Conservation (phyloP, 2,888 invertebrate species). For the Andrena bicolor region DNA sequence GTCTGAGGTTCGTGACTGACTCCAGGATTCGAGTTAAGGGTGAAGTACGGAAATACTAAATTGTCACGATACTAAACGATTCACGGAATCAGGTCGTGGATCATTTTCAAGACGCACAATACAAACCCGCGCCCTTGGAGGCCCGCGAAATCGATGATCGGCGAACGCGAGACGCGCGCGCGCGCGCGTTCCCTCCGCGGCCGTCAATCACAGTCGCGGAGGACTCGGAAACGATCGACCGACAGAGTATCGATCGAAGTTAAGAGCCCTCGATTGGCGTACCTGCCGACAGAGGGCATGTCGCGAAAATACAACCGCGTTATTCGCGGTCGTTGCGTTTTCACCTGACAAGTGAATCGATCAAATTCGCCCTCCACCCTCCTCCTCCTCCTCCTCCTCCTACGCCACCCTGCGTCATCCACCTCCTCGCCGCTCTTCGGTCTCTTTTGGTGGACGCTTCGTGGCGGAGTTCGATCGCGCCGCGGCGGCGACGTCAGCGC, state of each 20-base stretch:
- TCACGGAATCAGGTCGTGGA: too few species aligned
- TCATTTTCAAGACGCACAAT: too few species aligned
- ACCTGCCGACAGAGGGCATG: constrained; percentile 66
- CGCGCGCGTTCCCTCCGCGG: constrained; percentile 3
- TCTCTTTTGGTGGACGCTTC: constrained; percentile 36
- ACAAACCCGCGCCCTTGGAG: not conserved
- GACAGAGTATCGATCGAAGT: constrained; percentile 69
- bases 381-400: not conserved
- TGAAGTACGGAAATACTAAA: too few species aligned
- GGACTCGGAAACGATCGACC: constrained; percentile 61
- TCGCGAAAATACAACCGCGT: constrained; percentile 62
- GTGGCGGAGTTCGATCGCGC: constrained; percentile 52
- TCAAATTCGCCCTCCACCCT: constrained; percentile 43
- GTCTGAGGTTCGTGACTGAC: too few species aligned
- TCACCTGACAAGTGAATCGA: constrained; percentile 67
- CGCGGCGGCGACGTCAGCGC: constrained; percentile 52
- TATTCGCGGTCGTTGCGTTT: constrained; percentile 59
- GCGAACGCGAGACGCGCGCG: not conserved
- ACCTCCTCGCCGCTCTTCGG: not conserved
- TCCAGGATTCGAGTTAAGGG: too few species aligned
- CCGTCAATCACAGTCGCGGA: constrained; percentile 43
- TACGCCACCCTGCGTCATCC: constrained; percentile 7
- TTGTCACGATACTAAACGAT: too few species aligned
- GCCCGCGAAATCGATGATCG: not conserved
- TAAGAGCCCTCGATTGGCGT: constrained; percentile 63